Base-by-base conservation (phyloP, 2,797 vertebrate genomes). In the Chelon auratus region DNA sequence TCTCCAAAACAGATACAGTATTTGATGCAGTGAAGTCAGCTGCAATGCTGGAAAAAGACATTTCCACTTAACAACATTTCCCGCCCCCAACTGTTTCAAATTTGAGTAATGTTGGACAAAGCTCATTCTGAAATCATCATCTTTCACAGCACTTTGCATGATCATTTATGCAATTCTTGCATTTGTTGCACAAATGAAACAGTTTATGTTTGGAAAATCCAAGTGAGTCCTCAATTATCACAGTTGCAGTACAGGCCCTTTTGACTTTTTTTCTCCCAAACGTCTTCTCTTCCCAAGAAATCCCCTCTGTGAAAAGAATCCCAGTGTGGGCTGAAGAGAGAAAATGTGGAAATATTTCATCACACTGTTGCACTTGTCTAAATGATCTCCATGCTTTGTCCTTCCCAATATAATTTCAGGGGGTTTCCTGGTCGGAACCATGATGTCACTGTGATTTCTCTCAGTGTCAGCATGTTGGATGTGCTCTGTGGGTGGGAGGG, bases 401-500 rank as follows among this genome's bases (percentile, higher is more conserved):
- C 62, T 53, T 56, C 62, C 71, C 43, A 39, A 37, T 75, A 79
- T 73, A 50, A 68, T 68, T 66, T 30, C 18, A 42, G 86, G 85
- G 77, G 5, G 42, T 83, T 89, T 82, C 83, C 79, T 72, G 42
- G n/a, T 66, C 57, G 39, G n/a, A 75, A 61, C 68, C 53, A 78
- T 89, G 80, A 91, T 62, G 69, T 88, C 81, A 87, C 18, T 55
- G 17, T 56, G 64, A 61, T 61, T 79, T 81, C 71, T 67, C 62
- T 75, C 50, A 39, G 62, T 66, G 76, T 84, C 80, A 68, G 81
- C 78, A 73, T 76, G 51, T 78, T 72, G 78, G 76, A 61, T 4
- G 20, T 22, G 78, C 73, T 72, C 62, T 2, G 50, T 77, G 83
- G 73, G 70, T 77, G 83, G 73, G 70, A 33, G 24, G 24, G 24